Base-by-base conservation (phyloP, 2,113 vertebrate species). In the Anseranas semipalmata region DNA sequence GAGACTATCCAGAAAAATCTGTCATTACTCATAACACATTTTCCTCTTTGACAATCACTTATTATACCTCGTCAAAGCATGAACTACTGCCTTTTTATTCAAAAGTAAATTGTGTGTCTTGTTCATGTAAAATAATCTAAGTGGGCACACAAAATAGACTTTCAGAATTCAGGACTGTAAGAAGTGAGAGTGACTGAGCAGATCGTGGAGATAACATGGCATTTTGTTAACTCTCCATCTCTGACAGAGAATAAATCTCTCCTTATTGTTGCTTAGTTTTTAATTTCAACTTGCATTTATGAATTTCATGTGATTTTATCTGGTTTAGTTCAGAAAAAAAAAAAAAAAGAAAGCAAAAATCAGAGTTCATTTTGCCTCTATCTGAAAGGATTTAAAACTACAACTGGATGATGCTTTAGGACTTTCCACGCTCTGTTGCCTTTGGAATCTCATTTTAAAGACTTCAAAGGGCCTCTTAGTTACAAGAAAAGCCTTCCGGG, bases 401-500 rank as follows among this genome's bases (percentile, higher is more conserved):
- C 1, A 8, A 90, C 88, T 92, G 33, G 85, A 90, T 92, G 96
- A 95, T 88, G 85, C 78, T 90, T 96, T 94, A 96, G 92, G 95
- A 93, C 93, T 94, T 95, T 81, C 72, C 90, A 96, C 76, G 96
- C 93, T 97, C 90, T 94, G 86, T 89, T 97, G 93, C 96, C 92
- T 96, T 89, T 94, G 96, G 92, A 96, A 96, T 96, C 92, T 95
- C 90, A 96, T 89, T 95, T 95, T 96, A 75, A 90, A 90, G 79
- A 96, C 96, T 96, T 97, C 96, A 97, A 96, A 97, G 93, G 68
- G 79, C 79, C 87, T 78, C 63, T 85, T 86, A 80, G 87, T 94
- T 92, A 88, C 79, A 39, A 90, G 83, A 91, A 96, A 97, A 96
- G 75, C 96, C 96, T 90, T 90, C 79, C 93, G 1, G 85, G 93